A percentile compares a stretch with the other conserved stretches of the same genome.
Evolutionary conservation across 2,888 invertebrate genomes (phyloP).

Genomic region (Patella caerulea): DNA sequence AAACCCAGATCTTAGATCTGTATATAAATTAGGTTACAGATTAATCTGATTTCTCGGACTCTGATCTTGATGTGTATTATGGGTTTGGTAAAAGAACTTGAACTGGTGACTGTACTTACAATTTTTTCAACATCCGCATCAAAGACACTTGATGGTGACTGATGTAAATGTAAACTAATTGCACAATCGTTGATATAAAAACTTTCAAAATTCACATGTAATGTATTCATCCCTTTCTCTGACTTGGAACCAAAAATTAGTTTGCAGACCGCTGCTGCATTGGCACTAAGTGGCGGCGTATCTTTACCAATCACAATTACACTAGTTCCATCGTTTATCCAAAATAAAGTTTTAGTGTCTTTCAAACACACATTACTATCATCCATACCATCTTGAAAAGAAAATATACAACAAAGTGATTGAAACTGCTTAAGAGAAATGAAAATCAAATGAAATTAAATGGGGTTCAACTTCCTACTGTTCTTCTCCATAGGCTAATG

Average conservation of each 20-base stretch:
- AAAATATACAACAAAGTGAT: too few species aligned
- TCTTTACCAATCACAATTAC: conserved; percentile 27
- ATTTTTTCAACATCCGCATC: conserved; percentile 39
- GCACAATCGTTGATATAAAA: conserved; percentile 42
- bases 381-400: conserved; percentile 28
- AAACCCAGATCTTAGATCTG: too few species aligned
- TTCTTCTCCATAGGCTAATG: too few species aligned
- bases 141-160: conserved; percentile 43
- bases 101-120: conserved; percentile 25
- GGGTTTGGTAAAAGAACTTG: not conserved
- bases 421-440: too few species aligned
- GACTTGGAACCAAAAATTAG: conserved; percentile 23
- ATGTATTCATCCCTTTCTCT: conserved; percentile 16
- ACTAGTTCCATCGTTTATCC: conserved; percentile 22
- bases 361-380: conserved; percentile 18
- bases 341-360: conserved; percentile 15
- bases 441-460: too few species aligned
- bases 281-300: conserved; percentile 11
- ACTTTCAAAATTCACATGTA: conserved; percentile 39
- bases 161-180: conserved; percentile 37
- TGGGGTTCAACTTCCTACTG: too few species aligned
- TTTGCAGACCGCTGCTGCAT: conserved; percentile 17
- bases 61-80: too few species aligned
- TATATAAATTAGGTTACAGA: too few species aligned
- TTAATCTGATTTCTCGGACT: too few species aligned